These are phyloP conservation scores for Acronicta aceris DNA, from an alignment of 2,888 invertebrate genomes.

Conservation along the genomic window DNA sequence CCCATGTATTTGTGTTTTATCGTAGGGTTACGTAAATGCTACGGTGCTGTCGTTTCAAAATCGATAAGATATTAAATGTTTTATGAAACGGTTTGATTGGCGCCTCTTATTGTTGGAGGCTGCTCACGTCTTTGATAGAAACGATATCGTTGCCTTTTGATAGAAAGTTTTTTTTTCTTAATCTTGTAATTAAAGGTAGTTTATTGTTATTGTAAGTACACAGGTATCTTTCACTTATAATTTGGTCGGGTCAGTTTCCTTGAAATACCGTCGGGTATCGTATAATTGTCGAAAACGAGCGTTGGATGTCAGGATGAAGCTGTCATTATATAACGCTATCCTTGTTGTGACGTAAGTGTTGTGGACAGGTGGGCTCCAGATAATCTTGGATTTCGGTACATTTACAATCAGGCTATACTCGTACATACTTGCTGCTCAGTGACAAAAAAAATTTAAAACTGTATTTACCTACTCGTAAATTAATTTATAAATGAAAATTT, in stretches of 20 bases:
- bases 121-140: constrained; percentile 30
- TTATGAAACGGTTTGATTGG: constrained; percentile 57
- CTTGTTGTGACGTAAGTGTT: constrained; percentile 80
- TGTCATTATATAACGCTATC: constrained; percentile 77
- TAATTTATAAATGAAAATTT: too few species aligned
- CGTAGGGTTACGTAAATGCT: constrained; percentile 78
- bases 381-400: constrained; percentile 12
- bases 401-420: not conserved
- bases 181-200: constrained; percentile 1
- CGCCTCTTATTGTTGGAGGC: constrained; percentile 32
- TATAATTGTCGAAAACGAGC: constrained; percentile 35
- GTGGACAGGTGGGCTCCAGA: constrained; percentile 45
- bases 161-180: constrained; percentile 9
- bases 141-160: constrained; percentile 9
- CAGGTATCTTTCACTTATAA: constrained; percentile 12
- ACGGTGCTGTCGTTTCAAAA: constrained; percentile 65
- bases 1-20: constrained; percentile 53
- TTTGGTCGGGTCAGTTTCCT: constrained; percentile 4
- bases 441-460: too few species aligned
- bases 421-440: not conserved
- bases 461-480: too few species aligned
- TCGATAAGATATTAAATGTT: constrained; percentile 77
- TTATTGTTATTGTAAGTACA: constrained; percentile 13
- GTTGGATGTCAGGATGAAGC: constrained; percentile 45
- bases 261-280: constrained; percentile 7